Percentiles rank a stretch among this genome's conserved stretches.
Conservation (phyloP, 2,113 vertebrate genomes). For the Hydrolagus affinis region DNA sequence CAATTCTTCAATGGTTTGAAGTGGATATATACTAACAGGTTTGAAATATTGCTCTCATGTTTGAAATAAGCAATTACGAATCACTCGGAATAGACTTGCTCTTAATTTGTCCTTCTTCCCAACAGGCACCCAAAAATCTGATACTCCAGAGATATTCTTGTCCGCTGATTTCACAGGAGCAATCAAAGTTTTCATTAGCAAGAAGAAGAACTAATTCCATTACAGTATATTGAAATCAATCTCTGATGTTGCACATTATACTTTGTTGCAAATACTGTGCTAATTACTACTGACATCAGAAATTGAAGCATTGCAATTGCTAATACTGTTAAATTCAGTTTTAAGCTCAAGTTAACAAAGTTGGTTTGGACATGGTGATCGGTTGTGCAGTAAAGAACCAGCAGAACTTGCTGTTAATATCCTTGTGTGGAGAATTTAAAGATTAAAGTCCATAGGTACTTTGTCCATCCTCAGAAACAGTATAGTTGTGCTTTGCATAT, state of each 20-base stretch:
- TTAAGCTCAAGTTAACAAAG: neutral
- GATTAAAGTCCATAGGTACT: neutral
- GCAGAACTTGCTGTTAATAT: slow-evolving; percentile 14
- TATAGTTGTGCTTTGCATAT: slow-evolving; percentile 7
- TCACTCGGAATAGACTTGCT: slow-evolving; percentile 34
- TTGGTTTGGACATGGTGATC: slow-evolving; percentile 13
- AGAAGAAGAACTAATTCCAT: slow-evolving; percentile 71
- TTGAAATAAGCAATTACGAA: neutral
- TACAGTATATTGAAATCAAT: neutral
- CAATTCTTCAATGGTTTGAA: too few relatives aligned
- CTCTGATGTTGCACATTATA: slow-evolving; percentile 8
- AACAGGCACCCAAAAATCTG: slow-evolving; percentile 81
- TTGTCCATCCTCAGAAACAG: neutral
- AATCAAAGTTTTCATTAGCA: slow-evolving; percentile 97
- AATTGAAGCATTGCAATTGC: neutral
- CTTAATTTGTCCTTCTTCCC: slow-evolving; percentile 35
- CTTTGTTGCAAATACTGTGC: neutral
- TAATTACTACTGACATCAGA: slow-evolving; percentile 8
- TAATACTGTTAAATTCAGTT: neutral
- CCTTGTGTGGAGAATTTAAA: neutral
- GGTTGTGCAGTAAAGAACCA: neutral
- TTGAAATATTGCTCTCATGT: neutral
- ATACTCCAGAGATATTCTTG: slow-evolving; percentile 88
- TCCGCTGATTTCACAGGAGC: slow-evolving; percentile 97
- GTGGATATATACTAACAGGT: slow-evolving; percentile 22